These are phyloP conservation scores for Sarcoramphus papa DNA, from an alignment of 2,797 vertebrate species.

Conservation along the genomic window DNA sequence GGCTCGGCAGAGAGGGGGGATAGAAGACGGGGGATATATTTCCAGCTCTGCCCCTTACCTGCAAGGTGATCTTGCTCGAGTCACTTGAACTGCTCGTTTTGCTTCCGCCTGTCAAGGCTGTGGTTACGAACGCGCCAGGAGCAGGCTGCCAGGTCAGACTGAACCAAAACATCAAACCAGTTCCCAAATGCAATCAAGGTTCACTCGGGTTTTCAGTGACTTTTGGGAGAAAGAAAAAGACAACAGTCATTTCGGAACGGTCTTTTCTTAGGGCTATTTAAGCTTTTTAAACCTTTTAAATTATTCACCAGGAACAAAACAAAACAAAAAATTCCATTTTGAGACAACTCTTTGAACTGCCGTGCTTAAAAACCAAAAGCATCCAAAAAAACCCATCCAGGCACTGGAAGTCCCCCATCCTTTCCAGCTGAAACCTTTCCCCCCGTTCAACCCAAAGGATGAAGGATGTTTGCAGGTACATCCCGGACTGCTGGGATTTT, in stretches of 20 bases:
- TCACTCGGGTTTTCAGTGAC: neutral
- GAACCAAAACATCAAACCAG: neutral
- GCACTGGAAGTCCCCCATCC: neutral
- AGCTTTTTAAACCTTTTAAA: neutral
- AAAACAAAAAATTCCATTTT: neutral
- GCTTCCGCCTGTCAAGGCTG: neutral
- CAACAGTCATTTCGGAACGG: neutral
- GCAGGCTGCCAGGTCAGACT: neutral
- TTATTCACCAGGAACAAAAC: neutral
- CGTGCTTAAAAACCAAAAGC: neutral
- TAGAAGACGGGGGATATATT: neutral
- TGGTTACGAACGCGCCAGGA: rapidly evolving
- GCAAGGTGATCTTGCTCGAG: neutral
- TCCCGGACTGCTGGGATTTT: neutral
- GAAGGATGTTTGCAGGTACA: neutral
- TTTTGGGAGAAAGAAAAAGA: neutral
- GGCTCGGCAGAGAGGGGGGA: neutral
- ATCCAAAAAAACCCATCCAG: neutral
- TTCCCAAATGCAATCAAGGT: neutral
- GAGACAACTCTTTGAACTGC: neutral
- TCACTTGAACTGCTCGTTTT: neutral
- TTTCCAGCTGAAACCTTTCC: neutral
- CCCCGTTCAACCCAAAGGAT: neutral
- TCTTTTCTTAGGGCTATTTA: neutral
- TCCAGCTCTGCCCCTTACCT: neutral